Evolutionary conservation across 2,797 vertebrate genomes (phyloP).

Genomic region (Falco concolor): DNA sequence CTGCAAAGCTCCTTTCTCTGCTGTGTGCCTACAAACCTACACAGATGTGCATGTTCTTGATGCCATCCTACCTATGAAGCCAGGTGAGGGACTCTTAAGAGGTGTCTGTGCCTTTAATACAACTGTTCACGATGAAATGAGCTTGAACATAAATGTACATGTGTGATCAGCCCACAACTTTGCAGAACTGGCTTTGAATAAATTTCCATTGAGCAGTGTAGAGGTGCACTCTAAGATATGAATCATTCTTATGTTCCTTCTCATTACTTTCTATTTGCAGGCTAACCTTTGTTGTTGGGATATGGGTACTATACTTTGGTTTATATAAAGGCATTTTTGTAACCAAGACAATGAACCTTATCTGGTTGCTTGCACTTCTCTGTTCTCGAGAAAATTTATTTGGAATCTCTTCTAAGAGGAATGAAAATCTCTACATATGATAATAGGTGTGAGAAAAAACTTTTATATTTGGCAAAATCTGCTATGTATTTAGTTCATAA

Average conservation of each 20-base stretch:
- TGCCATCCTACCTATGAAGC: neutral
- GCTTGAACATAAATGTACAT: neutral
- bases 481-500: neutral
- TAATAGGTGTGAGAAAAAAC: neutral
- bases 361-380: neutral
- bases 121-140: neutral
- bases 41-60: neutral
- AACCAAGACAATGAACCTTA: neutral
- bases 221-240: neutral
- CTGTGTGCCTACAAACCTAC: neutral
- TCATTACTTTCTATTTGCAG: neutral
- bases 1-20: neutral
- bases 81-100: neutral
- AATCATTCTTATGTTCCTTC: neutral
- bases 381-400: neutral
- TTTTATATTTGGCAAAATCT: neutral
- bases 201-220: neutral
- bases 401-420: neutral
- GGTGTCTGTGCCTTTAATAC: neutral
- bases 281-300: neutral
- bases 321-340: neutral
- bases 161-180: neutral
- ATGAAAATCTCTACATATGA: neutral
- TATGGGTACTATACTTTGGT: neutral
- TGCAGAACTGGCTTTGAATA: neutral